Evolutionary conservation across 1,140 invertebrate species (phyloP).

Genomic region (Lethocerus indicus): DNA sequence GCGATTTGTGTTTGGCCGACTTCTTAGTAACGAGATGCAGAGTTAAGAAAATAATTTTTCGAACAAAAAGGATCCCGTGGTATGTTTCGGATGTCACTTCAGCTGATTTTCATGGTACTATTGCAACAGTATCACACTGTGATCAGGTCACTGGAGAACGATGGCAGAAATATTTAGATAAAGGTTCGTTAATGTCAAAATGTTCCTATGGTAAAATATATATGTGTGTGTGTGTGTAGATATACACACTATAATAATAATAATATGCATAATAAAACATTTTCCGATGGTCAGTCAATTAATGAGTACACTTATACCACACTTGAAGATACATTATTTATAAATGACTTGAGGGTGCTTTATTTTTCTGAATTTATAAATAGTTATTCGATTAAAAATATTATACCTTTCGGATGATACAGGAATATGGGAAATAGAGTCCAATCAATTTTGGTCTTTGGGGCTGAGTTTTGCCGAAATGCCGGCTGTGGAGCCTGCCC

Average conservation of each 20-base stretch:
- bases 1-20: slow-evolving; percentile 75
- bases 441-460: slow-evolving; percentile 72
- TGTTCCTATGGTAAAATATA: too few species aligned
- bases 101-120: slow-evolving; percentile 57
- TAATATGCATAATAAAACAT: too few species aligned
- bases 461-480: slow-evolving; percentile 69
- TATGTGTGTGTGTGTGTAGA: too few species aligned
- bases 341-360: too few species aligned
- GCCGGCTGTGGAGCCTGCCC: slow-evolving; percentile 39
- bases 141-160: slow-evolving; percentile 29
- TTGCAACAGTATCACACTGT: slow-evolving; percentile 27
- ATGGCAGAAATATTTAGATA: slow-evolving; percentile 26
- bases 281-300: too few species aligned
- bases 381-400: too few species aligned
- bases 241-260: too few species aligned
- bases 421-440: slow-evolving; percentile 19
- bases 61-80: slow-evolving; percentile 88
- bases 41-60: slow-evolving; percentile 55
- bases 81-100: slow-evolving; percentile 82
- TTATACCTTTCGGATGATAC: too few species aligned
- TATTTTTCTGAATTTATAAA: too few species aligned
- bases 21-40: slow-evolving; percentile 51
- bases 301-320: too few species aligned
- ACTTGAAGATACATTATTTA: too few species aligned
- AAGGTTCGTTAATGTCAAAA: too few species aligned